Evolutionary conservation across 1,140 invertebrate genomes (phyloP), one percentile per base, ranked within the genome.

Genomic region (Drosophila ananassae): DNA sequence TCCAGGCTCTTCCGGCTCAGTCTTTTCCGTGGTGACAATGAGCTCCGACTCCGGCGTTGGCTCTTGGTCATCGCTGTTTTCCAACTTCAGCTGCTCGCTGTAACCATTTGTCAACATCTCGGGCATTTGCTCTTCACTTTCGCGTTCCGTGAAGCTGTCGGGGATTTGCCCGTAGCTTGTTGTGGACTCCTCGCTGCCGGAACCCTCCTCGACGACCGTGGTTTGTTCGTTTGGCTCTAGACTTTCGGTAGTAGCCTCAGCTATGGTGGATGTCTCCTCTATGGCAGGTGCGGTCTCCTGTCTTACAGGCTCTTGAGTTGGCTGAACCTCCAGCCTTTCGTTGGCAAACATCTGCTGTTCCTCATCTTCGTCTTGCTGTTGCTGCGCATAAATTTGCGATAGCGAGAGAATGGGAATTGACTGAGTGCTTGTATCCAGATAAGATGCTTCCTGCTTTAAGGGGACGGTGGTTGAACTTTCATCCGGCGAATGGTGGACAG

Each of bases 361-460:
- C 24, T 81, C 73, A 13, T 84, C 82, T 28, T 84, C 68, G 22
- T 84, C 61, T 55, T 91, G 77, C 51, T 91, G 90, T 24, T 91
- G 85, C 53, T 90, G 82, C 28, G 74, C 90, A 71, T 91, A 91
- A 41, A 91, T 91, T 63, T 91, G 64, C 10, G 90, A 81, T 5
- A 91, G 58, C 28, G 90, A 91, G n/a, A 87, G 53, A 32, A 89
- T 50, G 3, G 77, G 77, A 21, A 78, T 53, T 13, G 62, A 71
- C 17, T 51, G 75, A 13, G 81, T 81, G 46, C 60, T 81, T 6
- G 68, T 89, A 12, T 61, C 68, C 2, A 66, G 68, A 46, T 77
- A 55, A 32, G 60, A 44, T 39, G 44, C 46, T 75, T 89, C 84
- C 55, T 60, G 56, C 51, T 78, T 75, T 39, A 52, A 34, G 53